Evolutionary conservation across 2,797 vertebrate species (phyloP).

Genomic region (Aulostomus chinensis): DNA sequence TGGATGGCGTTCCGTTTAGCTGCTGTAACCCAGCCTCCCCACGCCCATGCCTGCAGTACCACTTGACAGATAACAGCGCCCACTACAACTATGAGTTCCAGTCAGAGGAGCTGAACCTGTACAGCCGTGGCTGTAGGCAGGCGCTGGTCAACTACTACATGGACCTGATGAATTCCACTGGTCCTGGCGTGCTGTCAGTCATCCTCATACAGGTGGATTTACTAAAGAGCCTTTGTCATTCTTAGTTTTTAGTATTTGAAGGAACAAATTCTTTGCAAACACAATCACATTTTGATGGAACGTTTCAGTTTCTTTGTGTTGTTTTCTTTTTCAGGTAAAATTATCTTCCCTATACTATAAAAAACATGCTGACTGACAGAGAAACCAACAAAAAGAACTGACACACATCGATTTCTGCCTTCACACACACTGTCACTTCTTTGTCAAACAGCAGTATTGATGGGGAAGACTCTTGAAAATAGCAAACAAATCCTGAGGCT

Average conservation of each 20-base stretch:
- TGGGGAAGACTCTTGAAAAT: slow-evolving; percentile 11
- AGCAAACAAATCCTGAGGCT: slow-evolving; percentile 11
- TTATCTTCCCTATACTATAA: too few relatives aligned
- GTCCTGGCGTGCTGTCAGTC: slow-evolving; percentile 82
- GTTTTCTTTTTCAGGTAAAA: background rate
- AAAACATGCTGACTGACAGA: background rate
- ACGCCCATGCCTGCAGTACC: slow-evolving; percentile 93
- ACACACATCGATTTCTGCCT: slow-evolving; percentile 20
- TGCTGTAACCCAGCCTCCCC: slow-evolving; percentile 97
- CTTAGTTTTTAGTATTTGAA: too few relatives aligned
- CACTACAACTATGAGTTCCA: slow-evolving; percentile 97
- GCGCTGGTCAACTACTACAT: slow-evolving; percentile 92
- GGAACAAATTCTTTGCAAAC: too few relatives aligned
- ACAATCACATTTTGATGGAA: too few relatives aligned
- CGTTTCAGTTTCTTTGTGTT: too few relatives aligned
- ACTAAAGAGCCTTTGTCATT: too few relatives aligned
- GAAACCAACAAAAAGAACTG: background rate
- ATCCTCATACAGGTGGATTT: slow-evolving; percentile 91
- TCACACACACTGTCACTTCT: slow-evolving; percentile 17
- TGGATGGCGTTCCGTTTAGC: slow-evolving; percentile 95
- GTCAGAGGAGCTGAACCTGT: slow-evolving; percentile 92
- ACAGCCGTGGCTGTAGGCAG: slow-evolving; percentile 87
- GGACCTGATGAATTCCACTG: slow-evolving; percentile 91
- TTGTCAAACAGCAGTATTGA: slow-evolving; percentile 30
- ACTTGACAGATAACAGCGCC: slow-evolving; percentile 90